A percentile compares a stretch with the other conserved stretches of the same genome.
phyloP scores from a whole-genome alignment of 2,888 invertebrate species.

The Siphonodentalium dalli region DNA sequence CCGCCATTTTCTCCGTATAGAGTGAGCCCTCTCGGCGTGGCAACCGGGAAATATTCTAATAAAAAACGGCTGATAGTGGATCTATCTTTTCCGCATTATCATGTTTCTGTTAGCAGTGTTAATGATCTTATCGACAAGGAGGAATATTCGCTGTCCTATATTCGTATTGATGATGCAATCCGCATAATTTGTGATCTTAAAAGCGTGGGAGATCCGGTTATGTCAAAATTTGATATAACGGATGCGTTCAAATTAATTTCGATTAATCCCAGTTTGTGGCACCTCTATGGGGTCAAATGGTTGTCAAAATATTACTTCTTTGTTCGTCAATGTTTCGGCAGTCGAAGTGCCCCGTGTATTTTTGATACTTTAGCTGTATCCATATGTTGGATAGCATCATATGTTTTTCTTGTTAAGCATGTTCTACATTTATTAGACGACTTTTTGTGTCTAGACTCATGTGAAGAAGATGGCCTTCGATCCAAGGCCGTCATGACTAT shows the following conservation, averaged over 20 bases:
- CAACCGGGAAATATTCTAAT: slow-evolving; percentile 25
- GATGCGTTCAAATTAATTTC: slow-evolving; percentile 29
- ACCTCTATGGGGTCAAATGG: slow-evolving; percentile 24
- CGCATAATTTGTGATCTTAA: slow-evolving; percentile 14
- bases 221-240: slow-evolving; percentile 27
- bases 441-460: slow-evolving; percentile 22
- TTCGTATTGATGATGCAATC: slow-evolving; percentile 31
- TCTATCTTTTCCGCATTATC: slow-evolving; percentile 28
- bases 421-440: slow-evolving; percentile 28
- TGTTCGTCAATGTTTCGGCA: slow-evolving; percentile 21
- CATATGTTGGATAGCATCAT: slow-evolving; percentile 24
- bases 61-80: slow-evolving; percentile 30
- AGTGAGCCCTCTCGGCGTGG: slow-evolving; percentile 27
- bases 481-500: slow-evolving; percentile 21
- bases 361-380: slow-evolving; percentile 23
- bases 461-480: slow-evolving; percentile 8
- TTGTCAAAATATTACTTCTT: slow-evolving; percentile 20
- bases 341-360: slow-evolving; percentile 21
- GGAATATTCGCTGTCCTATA: slow-evolving; percentile 19
- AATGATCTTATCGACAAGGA: slow-evolving; percentile 32
- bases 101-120: slow-evolving; percentile 16
- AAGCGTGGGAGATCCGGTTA: slow-evolving; percentile 7
- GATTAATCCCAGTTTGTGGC: slow-evolving; percentile 18
- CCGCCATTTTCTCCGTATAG: slow-evolving; percentile 22
- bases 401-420: slow-evolving; percentile 16